Percentiles rank a stretch among this genome's conserved stretches.
These are phyloP conservation scores for Carduelis carduelis DNA, from an alignment of 2,797 vertebrate species.

Conservation along the genomic window DNA sequence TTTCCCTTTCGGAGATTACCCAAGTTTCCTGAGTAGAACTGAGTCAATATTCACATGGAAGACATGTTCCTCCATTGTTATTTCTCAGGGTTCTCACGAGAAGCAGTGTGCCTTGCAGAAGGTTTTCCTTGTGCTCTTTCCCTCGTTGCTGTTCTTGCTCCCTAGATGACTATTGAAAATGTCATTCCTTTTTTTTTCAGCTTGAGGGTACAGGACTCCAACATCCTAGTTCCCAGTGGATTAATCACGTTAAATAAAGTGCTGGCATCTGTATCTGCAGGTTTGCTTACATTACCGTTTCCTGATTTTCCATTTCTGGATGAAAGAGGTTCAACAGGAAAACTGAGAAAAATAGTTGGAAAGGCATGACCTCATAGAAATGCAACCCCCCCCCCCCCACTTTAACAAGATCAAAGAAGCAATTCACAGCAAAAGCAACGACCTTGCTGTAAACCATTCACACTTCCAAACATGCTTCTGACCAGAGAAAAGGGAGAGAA, in stretches of 20 bases:
- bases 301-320: constrained; percentile 7
- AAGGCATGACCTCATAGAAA: neutral
- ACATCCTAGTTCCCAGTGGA: neutral
- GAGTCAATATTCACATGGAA: neutral
- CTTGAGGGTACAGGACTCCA: neutral
- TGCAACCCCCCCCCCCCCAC: fast-evolving
- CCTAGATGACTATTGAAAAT: neutral
- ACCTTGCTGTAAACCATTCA: neutral
- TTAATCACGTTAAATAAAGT: neutral
- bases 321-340: neutral
- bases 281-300: constrained; percentile 1
- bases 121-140: neutral
- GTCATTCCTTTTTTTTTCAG: neutral
- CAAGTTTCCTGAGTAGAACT: neutral
- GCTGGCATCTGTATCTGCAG: neutral
- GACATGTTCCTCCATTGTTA: neutral
- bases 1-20: neutral
- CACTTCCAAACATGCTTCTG: neutral
- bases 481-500: neutral
- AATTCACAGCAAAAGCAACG: neutral
- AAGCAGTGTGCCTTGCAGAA: neutral
- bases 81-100: neutral
- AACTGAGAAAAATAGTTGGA: neutral
- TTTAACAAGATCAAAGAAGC: neutral
- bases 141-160: neutral